Evolutionary conservation across 1,140 invertebrate species (phyloP).

Genomic region (Drosophila yakuba): DNA sequence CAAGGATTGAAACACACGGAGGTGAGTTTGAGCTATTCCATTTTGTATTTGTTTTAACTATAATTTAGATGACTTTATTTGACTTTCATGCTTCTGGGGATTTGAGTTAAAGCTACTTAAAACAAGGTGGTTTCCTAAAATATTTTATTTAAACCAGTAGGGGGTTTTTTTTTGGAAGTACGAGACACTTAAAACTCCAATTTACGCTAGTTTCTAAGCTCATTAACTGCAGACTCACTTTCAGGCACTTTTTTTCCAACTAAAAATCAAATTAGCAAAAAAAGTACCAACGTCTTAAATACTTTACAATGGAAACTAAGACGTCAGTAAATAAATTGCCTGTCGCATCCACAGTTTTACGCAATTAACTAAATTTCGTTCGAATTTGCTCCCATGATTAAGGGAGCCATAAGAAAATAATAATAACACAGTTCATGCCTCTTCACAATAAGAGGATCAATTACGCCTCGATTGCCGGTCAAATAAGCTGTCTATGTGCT

Average conservation of each 20-base stretch:
- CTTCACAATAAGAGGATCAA: constrained; percentile 45
- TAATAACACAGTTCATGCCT: constrained; percentile 23
- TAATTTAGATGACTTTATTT: not conserved
- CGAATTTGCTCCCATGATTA: constrained; percentile 20
- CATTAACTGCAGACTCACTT: no score
- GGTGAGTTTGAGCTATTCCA: constrained; percentile 1
- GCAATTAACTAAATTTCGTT: constrained; percentile 9
- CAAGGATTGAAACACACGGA: constrained; percentile 6
- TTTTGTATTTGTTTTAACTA: not conserved
- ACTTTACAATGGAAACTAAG: no score
- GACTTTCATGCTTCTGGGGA: not conserved
- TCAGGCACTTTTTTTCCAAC: no score
- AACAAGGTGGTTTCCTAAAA: no score
- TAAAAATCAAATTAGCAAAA: no score
- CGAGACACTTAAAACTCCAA: no score
- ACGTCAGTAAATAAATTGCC: no score
- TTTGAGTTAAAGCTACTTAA: no score
- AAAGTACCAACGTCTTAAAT: no score
- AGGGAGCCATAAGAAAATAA: constrained; percentile 28
- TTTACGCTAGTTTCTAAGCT: no score
- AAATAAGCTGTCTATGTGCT: constrained; percentile 34
- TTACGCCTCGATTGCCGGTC: constrained; percentile 33
- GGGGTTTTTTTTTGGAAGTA: no score
- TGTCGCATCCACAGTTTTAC: not conserved
- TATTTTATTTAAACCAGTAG: no score